Percentiles rank a stretch among this genome's conserved stretches.
Evolutionary conservation across 2,888 invertebrate genomes (phyloP).

Genomic region (Liodrosophila aerea): DNA sequence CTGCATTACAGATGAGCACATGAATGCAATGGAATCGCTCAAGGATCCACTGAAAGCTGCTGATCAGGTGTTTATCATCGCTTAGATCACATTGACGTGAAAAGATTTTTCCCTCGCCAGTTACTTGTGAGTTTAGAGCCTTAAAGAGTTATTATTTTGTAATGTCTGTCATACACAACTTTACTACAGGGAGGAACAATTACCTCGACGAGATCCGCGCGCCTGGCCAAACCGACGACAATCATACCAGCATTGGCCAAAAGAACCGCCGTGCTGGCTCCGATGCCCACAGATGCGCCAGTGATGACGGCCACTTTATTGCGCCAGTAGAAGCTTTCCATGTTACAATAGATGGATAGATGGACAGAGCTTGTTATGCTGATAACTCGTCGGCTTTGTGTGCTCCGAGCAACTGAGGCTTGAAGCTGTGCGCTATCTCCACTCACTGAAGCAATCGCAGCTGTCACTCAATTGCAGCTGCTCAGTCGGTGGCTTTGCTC

Average conservation of each 20-base stretch:
- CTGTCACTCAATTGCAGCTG: slow-evolving; percentile 7
- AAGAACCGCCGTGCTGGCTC: slow-evolving; percentile 80
- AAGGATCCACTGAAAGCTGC: slow-evolving; percentile 78
- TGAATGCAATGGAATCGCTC: slow-evolving; percentile 76
- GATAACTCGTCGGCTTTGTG: slow-evolving; percentile 63
- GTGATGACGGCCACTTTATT: slow-evolving; percentile 82
- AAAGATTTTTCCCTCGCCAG: slow-evolving; percentile 79
- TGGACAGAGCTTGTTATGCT: too few relatives aligned
- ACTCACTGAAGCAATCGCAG: slow-evolving; percentile 23
- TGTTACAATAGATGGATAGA: slow-evolving; percentile 18
- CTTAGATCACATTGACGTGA: slow-evolving; percentile 80
- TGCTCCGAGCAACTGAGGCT: slow-evolving; percentile 60
- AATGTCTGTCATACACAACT: not conserved
- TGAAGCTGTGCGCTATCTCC: slow-evolving; percentile 13
- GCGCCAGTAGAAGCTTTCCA: slow-evolving; percentile 67
- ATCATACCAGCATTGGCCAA: slow-evolving; percentile 83
- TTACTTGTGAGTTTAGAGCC: slow-evolving; percentile 75
- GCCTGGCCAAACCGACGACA: slow-evolving; percentile 84
- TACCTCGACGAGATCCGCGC: slow-evolving; percentile 83
- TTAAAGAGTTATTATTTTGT: slow-evolving; percentile 24
- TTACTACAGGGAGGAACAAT: too few relatives aligned
- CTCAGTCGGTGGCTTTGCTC: slow-evolving; percentile 26
- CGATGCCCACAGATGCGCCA: slow-evolving; percentile 83
- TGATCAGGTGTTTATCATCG: slow-evolving; percentile 73
- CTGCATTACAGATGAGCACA: slow-evolving; percentile 82